Base-by-base conservation (phyloP, 2,797 vertebrate genomes). In the Paramormyrops hopkinsi region DNA sequence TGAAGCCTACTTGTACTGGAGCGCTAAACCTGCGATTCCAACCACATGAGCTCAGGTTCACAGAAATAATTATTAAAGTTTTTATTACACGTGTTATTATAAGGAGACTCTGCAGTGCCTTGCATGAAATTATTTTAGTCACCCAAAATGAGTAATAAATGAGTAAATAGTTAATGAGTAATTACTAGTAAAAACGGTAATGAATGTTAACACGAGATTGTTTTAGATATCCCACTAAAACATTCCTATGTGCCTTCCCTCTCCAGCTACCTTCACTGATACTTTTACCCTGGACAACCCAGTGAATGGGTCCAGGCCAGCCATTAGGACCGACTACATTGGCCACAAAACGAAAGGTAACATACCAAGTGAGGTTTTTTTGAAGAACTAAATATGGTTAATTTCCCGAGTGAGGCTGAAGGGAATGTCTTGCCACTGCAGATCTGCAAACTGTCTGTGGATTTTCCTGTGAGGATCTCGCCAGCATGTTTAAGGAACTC, bases 401-500 rank as follows among this genome's bases (percentile, higher is more conserved):
- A 51, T 17, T 25, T 51, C 25, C 48, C n/a, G 1, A 12, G 19
- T 29, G 44, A 25, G n/a, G 22, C 82, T 85, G 22, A 85, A 85
- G n/a, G 11, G 37, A 65, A 83, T 53, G 48, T 91, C 69, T 86
- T 86, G 4, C 19, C 2, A 7, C 6, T 53, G 87, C 92, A 97
- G 98, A 97, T 92, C 94, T 97, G 88, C 96, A 97, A 90, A 95
- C 96, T 50, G 95, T 99, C 92, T 99, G 99, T 17, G 98, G 98
- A n/a, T 97, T 98, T 94, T 97, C 98, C 50, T 99, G 99, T 88
- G 97, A 99, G 0, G 98, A 99, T 90, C 96, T 99, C 86, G 94
- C 96, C 91, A 95, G 95, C 94, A 98, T 99, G 97, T 98, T 98
- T 91, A 95, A 97, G 90, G 98, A 99, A 93, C 94, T 99, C 91